A percentile compares a stretch with the other conserved stretches of the same genome.
These are phyloP conservation scores for Otocyon megalotis DNA, from an alignment of 2,113 vertebrate species.

Conservation along the genomic window DNA sequence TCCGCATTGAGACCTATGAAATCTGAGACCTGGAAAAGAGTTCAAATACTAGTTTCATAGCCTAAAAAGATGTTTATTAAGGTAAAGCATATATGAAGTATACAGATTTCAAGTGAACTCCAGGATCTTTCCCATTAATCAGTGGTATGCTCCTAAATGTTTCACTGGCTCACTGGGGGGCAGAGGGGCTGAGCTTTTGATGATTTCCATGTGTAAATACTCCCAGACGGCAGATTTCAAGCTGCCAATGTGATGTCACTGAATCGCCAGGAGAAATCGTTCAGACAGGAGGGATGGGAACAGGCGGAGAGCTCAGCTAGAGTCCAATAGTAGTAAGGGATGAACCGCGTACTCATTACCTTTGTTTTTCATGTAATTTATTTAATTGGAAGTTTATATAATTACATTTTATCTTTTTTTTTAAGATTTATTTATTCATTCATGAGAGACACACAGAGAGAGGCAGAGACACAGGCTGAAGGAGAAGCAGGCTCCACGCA, in stretches of 20 bases:
- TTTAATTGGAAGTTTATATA: not conserved
- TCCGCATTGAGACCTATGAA: not conserved
- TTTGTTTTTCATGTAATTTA: not conserved
- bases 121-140: not conserved
- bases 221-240: not conserved
- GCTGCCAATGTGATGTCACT: not conserved
- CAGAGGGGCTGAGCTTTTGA: not conserved
- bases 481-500: no score
- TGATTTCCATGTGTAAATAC: not conserved
- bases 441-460: no score
- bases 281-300: fast-evolving
- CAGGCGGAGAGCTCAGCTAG: fast-evolving
- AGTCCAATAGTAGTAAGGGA: not conserved
- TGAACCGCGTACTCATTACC: not conserved
- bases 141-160: not conserved
- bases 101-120: not conserved
- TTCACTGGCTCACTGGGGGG: no score
- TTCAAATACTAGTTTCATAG: not conserved
- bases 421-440: no score
- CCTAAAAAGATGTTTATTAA: not conserved
- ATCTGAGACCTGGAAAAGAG: not conserved
- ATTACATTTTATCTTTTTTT: not conserved
- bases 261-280: not conserved
- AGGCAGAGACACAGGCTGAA: no score
- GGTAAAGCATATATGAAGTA: not conserved